Evolutionary conservation across 2,113 vertebrate species (phyloP), one percentile per base, ranked within the genome.

Genomic region (Albula glossodonta): DNA sequence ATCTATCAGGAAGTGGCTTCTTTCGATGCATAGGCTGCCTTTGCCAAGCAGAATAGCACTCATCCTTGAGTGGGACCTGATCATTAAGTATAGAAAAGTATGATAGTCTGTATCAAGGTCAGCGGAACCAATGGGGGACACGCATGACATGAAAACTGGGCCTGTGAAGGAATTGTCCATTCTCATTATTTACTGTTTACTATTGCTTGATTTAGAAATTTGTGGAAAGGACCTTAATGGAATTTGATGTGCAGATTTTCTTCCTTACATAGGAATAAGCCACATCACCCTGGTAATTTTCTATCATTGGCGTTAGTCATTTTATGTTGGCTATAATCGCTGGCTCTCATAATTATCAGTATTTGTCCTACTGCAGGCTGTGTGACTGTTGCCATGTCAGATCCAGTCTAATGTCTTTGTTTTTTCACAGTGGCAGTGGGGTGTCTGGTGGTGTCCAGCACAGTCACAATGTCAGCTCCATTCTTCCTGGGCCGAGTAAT

Each of bases 401-500:
- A 49, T 51, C 50, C 50, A 0, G 9, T 19, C 60, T 66, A 17
- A 52, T 87, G 31, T 85, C 13, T 31, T 12, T 49, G 11, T 87
- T 90, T n/a, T 84, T 87, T 93, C 88, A 13, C 90, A 99, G 98
- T 97, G 89, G 98, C 96, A 0, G 81, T 98, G n/a, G 95, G 98
- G 31, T 99, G 99, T 93, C 94, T 99, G 41, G 91, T 97, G 0
- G 90, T 98, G 87, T 98, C 98, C 93, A 99, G 98, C 83, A 94
- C 96, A 49, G 96, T 99, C 84, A 98, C 97, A 15, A 99, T 99
- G 98, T 99, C 98, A 0, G 97, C 97, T 0, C 98, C 98, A 1
- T 99, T 97, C 91, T 96, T 99, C 91, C 92, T 99, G 93, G 98
- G 98, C 31, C 96, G 92, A 94, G 97, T 99, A 85, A 99, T 99